Base-by-base conservation (phyloP, 92 coral and sea anemone species). In the Palythoa heliodiscus region DNA sequence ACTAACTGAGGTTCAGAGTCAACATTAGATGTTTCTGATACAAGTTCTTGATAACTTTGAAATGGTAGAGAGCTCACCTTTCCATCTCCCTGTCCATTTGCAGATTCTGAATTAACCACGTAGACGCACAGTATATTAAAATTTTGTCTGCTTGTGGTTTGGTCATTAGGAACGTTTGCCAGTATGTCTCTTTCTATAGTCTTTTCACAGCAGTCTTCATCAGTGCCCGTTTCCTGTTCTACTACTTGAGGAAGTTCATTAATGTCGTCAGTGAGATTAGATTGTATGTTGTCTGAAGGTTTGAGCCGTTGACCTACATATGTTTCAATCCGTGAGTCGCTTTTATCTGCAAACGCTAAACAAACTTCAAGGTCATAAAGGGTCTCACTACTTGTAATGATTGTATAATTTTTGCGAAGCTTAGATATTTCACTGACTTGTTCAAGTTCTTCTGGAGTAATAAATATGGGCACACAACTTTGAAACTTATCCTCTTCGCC, bases 401-500 rank as follows among this genome's bases (percentile, higher is more conserved):
- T 15, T 58, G 9, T 7, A 43, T 8, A 43, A 43, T 43, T 8
- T 43, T 43, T 43, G 50, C 50, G 3, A 43, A 43, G 50, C 50
- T 43, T 19, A 52, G 16, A 23, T 39, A 50, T 48, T 74, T 48
- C 57, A 15, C 37, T 76, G 25, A 37, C 52, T 60, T 39, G 66
- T 25, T 55, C 70, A 11, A 77, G 22, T 29, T 77, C 82, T 55
- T 77, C 82, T 14, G 68, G 23, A 24, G 52, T 52, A 12, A 77
- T 39, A 58, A 55, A 24, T 17, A 52, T 29, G 39, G 79, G 64
- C n/a, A 39, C n/a, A 50, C 79, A 75, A 55, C 79, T 75, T 13
- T 75, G 60, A 40, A 75, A 54, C 52, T n/a, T 75, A 0, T 52
- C 11, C 14, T 15, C 53, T 16, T 39, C 9, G 50, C 50, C 77